Conservation (phyloP, 2,113 vertebrate species). For the Scomber scombrus region DNA sequence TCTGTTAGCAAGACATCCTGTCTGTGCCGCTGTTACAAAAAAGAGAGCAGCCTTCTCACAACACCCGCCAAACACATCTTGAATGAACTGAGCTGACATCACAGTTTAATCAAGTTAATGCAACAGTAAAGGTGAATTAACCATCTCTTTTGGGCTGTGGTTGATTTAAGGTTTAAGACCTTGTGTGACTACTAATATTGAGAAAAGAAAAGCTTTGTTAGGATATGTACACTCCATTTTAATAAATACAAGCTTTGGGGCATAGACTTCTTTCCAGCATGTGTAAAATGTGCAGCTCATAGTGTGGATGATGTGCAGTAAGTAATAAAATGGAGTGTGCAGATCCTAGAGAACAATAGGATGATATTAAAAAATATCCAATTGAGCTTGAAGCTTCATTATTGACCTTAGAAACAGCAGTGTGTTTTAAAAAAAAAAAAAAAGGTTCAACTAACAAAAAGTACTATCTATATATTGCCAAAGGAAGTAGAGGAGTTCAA, state of each 20-base stretch:
- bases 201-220: background rate
- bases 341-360: background rate
- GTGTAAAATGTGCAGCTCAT: too few species aligned
- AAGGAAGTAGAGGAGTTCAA: background rate
- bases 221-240: background rate
- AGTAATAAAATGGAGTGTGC: background rate
- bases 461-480: background rate
- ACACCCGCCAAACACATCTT: background rate
- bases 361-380: too few species aligned
- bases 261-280: background rate
- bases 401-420: too few species aligned
- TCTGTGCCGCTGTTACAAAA: background rate
- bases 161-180: background rate
- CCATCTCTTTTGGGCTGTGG: background rate
- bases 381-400: too few species aligned
- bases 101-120: background rate
- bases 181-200: background rate
- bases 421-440: too few species aligned
- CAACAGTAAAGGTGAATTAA: background rate
- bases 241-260: slow-evolving; percentile 1
- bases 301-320: background rate
- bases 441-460: too few species aligned
- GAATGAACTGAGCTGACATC: background rate
- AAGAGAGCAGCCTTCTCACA: background rate
- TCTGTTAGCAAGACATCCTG: background rate